Conservation (phyloP, 2,113 vertebrate species). For the Riparia riparia region DNA sequence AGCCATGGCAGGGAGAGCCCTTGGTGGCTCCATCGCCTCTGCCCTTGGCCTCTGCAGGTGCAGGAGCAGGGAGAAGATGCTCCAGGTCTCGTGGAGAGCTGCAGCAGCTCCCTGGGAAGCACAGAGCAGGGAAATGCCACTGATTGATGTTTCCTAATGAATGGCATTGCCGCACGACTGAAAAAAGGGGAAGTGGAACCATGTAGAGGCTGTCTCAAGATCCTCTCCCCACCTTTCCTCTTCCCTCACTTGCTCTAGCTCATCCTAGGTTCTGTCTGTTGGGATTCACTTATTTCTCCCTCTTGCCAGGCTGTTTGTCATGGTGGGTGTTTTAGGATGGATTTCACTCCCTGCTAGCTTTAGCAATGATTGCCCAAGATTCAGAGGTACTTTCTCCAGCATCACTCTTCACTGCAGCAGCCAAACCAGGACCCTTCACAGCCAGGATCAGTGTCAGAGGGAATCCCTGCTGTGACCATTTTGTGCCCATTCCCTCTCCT, state of each 20-base stretch:
- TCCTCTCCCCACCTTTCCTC: neutral
- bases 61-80: neutral
- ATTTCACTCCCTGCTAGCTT: neutral
- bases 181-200: neutral
- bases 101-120: neutral
- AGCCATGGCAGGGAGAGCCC: rapidly evolving
- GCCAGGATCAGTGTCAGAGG: neutral
- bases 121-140: neutral
- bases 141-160: neutral
- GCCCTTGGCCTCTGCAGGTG: rapidly evolving
- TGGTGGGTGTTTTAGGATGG: neutral
- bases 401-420: neutral
- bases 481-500: neutral
- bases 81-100: neutral
- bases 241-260: neutral
- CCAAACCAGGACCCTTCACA: neutral
- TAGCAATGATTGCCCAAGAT: neutral
- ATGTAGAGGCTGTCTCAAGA: neutral
- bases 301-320: neutral
- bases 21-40: rapidly evolving
- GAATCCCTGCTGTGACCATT: neutral
- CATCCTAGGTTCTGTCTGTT: neutral
- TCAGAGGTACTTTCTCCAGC: neutral
- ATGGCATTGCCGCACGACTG: neutral
- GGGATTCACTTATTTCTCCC: neutral